These are phyloP conservation scores for Mormyrus lacerda DNA, from an alignment of 2,113 vertebrate genomes.

Conservation along the genomic window DNA sequence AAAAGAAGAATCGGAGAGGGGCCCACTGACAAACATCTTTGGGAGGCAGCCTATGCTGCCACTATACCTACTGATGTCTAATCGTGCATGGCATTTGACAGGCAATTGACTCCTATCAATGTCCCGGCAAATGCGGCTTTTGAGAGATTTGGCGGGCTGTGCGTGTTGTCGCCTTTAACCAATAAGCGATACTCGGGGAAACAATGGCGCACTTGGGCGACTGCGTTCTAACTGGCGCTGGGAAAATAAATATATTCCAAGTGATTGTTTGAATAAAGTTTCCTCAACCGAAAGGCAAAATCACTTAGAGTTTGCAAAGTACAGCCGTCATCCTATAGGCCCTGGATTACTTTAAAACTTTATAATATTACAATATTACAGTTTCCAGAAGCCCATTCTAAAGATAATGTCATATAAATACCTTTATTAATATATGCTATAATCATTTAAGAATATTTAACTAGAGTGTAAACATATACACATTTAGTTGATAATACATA, in stretches of 20 bases:
- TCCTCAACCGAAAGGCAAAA: neutral
- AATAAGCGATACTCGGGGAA: conserved; percentile 42
- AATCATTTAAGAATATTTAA: neutral
- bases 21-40: conserved; percentile 36
- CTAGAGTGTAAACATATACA: neutral
- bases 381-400: neutral
- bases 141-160: conserved; percentile 36
- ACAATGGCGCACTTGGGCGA: conserved; percentile 35
- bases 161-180: conserved; percentile 27
- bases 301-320: neutral
- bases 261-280: conserved; percentile 32
- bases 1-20: conserved; percentile 25
- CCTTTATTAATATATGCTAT: neutral
- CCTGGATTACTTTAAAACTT: neutral
- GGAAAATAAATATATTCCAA: conserved; percentile 34
- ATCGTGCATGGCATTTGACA: conserved; percentile 58
- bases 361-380: neutral
- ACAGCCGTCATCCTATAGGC: neutral
- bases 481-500: neutral
- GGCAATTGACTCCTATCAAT: conserved; percentile 61
- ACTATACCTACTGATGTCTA: conserved; percentile 46
- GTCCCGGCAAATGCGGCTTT: conserved; percentile 44
- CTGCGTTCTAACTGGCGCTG: neutral
- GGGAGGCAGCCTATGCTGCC: conserved; percentile 37
- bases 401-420: neutral